Conservation (phyloP, 2,797 vertebrate species). For the Triplophysa yarkandensis region DNA sequence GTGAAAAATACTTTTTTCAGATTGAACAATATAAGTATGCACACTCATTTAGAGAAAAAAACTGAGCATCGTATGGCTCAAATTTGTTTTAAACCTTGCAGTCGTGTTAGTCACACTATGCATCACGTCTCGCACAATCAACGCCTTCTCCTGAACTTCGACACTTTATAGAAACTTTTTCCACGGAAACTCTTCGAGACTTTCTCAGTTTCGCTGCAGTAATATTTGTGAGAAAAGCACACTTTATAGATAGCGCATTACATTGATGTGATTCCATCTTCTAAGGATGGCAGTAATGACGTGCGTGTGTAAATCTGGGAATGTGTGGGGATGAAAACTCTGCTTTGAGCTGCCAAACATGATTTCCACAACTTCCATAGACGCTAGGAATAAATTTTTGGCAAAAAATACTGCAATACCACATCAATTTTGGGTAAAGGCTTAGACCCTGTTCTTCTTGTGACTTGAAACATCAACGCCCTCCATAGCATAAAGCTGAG, state of each 20-base stretch:
- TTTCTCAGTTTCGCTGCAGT: conserved; percentile 2
- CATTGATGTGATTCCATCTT: neutral
- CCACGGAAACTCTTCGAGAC: conserved; percentile 13
- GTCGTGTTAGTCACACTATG: conserved; percentile 45
- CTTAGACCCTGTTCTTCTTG: neutral
- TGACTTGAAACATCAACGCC: neutral
- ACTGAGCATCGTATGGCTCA: conserved; percentile 8
- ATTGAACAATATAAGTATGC: neutral
- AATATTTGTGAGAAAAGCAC: conserved; percentile 5
- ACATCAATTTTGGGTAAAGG: neutral
- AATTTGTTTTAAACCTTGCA: conserved; percentile 12
- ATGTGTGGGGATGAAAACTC: conserved; percentile 5
- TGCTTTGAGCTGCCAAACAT: neutral
- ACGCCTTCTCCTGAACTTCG: conserved; percentile 27
- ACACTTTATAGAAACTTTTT: conserved; percentile 32
- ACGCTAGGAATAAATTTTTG: neutral
- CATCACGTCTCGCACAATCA: conserved; percentile 29
- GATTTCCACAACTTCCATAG: neutral
- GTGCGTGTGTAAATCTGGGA: conserved; percentile 6
- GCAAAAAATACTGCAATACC: neutral
- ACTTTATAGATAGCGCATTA: neutral
- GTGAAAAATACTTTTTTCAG: neutral
- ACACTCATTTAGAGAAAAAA: neutral
- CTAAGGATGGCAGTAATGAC: neutral
- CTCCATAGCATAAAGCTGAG: neutral